These are phyloP conservation scores for Lepidocyrtoides sp. DNA, from an alignment of 2,888 invertebrate species.

Conservation along the genomic window DNA sequence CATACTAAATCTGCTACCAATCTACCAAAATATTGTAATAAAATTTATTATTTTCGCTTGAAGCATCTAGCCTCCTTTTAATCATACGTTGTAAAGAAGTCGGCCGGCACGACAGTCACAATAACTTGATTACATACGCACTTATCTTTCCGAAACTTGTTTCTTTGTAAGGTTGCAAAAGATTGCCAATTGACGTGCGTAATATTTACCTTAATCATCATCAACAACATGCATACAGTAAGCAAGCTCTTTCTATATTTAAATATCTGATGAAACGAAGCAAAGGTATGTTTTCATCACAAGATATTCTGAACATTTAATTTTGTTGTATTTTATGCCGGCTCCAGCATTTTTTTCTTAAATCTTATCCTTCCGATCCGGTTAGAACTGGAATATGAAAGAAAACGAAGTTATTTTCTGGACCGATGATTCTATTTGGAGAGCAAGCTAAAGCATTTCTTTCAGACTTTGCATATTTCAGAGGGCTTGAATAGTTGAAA, in stretches of 20 bases:
- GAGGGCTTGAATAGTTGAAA: no score
- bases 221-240: background rate
- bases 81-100: background rate
- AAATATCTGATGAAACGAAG: background rate
- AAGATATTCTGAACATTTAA: background rate
- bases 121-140: slow-evolving; percentile 31
- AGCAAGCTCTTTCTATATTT: background rate
- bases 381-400: background rate
- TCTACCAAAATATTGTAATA: no score
- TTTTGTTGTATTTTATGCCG: background rate
- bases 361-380: slow-evolving; percentile 25
- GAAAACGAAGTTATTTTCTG: no score
- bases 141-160: background rate
- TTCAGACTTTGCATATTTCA: no score
- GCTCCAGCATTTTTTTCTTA: background rate
- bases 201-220: background rate
- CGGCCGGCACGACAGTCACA: background rate
- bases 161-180: background rate
- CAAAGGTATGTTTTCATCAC: background rate
- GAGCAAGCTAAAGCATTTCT: no score
- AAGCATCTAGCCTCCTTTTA: no score
- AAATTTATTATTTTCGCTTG: no score
- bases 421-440: no score
- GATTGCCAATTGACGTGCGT: slow-evolving; percentile 5
- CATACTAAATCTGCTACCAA: no score